Base-by-base conservation (phyloP, 2,888 invertebrate species). In the Caenorhabditis sp. region DNA sequence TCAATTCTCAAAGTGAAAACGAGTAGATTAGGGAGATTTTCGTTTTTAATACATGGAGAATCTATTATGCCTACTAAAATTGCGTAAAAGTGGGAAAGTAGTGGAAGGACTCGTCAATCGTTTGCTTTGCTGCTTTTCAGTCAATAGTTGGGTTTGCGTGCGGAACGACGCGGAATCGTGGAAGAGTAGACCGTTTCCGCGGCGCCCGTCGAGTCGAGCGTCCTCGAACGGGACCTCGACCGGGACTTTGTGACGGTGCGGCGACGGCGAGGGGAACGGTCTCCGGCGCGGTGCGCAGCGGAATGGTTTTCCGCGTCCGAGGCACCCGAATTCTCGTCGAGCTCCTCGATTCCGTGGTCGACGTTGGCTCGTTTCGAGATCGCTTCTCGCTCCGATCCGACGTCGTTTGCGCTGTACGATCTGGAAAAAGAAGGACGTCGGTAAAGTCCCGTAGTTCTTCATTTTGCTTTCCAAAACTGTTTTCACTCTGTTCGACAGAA, bases 321-420 rank as follows among this genome's bases (percentile, higher is more conserved):
- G 26, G 55, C 70, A 13, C 53, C 55, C 43, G 43, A 43, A 37
- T 72, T 61, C 24, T 80, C 80, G 24, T 76, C 80, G n/a, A 78
- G 26, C 50, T 79, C 78, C 46, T 83, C 74, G 37, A 82, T 82
- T 35, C 66, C 78, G 20, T 78, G 63, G 13, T 55, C 72, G 17
- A 70, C 66, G 8, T 66, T 61, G 7, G 71, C 37, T 5, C 46
- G 26, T 15, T 63, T 72, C 9, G 66, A 53, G 35, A 52, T 11
- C 24, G 43, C 48, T 43, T 61, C 65, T 26, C 68, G 66, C 26
- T 72, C 78, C 37, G 66, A 56, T 9, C 70, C 68, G n/a, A 85
- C 83, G 48, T 85, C 85, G 55, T 81, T 85, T 48, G 83, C 82
- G 37, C 83, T 83, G 70, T 83, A 83, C 22, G 83, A 83, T 52